phyloP scores from a whole-genome alignment of 2,113 vertebrate species.

The Thalassoma bifasciatum region DNA sequence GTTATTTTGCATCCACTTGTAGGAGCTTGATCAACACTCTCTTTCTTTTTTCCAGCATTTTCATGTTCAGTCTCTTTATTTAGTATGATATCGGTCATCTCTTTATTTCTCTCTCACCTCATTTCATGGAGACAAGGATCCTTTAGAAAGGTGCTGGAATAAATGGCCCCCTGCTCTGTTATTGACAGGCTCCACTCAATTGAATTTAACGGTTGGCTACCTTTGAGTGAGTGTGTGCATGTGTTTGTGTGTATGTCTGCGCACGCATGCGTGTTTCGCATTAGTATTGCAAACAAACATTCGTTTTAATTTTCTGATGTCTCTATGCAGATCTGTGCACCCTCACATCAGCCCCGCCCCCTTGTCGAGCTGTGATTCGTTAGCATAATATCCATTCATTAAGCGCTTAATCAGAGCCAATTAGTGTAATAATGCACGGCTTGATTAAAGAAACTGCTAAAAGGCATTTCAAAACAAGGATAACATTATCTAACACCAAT shows the following conservation, averaged over 20 bases:
- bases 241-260: too few species aligned
- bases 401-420: conserved; percentile 65
- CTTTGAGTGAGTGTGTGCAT: conserved; percentile 36
- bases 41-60: conserved; percentile 6
- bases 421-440: conserved; percentile 70
- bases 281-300: conserved; percentile 66
- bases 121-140: conserved; percentile 54
- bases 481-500: conserved; percentile 54
- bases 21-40: background rate
- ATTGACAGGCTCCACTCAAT: conserved; percentile 69
- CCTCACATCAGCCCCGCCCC: conserved; percentile 53
- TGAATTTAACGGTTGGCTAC: conserved; percentile 74
- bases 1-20: too few species aligned
- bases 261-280: conserved; percentile 14
- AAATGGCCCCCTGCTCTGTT: conserved; percentile 66
- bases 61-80: conserved; percentile 5
- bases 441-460: conserved; percentile 66
- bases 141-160: conserved; percentile 57
- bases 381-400: conserved; percentile 61
- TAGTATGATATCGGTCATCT: too few species aligned
- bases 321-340: conserved; percentile 60
- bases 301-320: conserved; percentile 70
- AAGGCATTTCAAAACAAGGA: conserved; percentile 69
- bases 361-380: conserved; percentile 34
- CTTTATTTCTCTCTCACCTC: conserved; percentile 65